Evolutionary conservation across 2,113 vertebrate species (phyloP).

Genomic region (Oncorhynchus masou): DNA sequence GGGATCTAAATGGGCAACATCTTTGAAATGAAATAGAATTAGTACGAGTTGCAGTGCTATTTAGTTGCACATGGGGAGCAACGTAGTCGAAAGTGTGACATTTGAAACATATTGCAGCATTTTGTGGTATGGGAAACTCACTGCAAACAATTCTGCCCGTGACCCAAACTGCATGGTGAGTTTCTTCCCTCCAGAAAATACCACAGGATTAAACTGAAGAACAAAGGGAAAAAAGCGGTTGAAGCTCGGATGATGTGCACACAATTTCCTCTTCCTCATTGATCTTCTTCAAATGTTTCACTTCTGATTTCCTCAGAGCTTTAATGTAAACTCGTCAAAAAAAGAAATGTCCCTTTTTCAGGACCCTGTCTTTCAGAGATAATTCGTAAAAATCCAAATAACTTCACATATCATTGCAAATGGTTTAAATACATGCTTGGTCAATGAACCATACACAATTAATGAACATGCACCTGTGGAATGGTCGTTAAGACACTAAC

Average conservation of each 20-base stretch:
- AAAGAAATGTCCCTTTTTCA: no score
- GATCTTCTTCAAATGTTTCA: constrained; percentile 38
- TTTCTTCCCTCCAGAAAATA: constrained; percentile 36
- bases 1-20: constrained; percentile 38
- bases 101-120: constrained; percentile 71
- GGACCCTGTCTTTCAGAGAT: no score
- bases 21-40: constrained; percentile 44
- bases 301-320: constrained; percentile 26
- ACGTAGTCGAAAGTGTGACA: constrained; percentile 57
- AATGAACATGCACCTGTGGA: no score
- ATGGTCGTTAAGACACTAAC: no score
- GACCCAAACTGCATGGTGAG: constrained; percentile 35
- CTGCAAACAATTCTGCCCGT: constrained; percentile 57
- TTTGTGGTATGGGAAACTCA: constrained; percentile 67
- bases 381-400: no score
- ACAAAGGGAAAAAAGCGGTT: constrained; percentile 40
- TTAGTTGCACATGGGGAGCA: constrained; percentile 62
- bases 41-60: constrained; percentile 58
- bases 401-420: no score
- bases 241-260: constrained; percentile 11
- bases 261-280: constrained; percentile 38
- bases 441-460: no score
- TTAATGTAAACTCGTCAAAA: no score
- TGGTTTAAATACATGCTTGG: no score
- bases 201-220: constrained; percentile 18